phyloP scores from a whole-genome alignment of 2,888 invertebrate genomes.

The Caenorhabditis angaria region DNA sequence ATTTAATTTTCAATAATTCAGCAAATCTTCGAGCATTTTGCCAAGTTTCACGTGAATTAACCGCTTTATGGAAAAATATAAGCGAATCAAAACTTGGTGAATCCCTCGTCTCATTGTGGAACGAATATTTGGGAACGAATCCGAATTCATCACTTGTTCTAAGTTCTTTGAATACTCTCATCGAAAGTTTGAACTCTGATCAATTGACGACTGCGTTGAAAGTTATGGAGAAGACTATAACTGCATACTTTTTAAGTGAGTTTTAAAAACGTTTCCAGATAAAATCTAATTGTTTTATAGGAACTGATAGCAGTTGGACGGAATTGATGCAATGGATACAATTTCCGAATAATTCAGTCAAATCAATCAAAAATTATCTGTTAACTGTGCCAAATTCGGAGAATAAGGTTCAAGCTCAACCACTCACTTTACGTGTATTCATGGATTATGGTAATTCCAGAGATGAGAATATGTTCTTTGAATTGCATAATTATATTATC shows the following conservation, averaged over 20 bases:
- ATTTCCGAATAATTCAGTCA: conserved; percentile 37
- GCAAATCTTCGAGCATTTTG: conserved; percentile 49
- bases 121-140: conserved; percentile 44
- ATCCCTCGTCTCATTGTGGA: conserved; percentile 50
- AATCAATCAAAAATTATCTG: conserved; percentile 43
- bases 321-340: conserved; percentile 51
- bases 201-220: conserved; percentile 55
- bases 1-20: conserved; percentile 25
- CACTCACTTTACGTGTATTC: conserved; percentile 43
- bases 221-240: conserved; percentile 60
- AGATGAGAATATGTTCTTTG: conserved; percentile 38
- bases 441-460: conserved; percentile 35
- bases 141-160: conserved; percentile 50
- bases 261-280: neutral
- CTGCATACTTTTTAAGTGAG: conserved; percentile 63
- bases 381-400: conserved; percentile 51
- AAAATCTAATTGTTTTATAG: conserved; percentile 18
- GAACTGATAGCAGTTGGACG: conserved; percentile 49
- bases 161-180: conserved; percentile 43
- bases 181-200: conserved; percentile 54
- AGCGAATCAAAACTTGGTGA: conserved; percentile 54
- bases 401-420: conserved; percentile 45
- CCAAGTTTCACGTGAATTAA: conserved; percentile 60
- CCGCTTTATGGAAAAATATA: conserved; percentile 60
- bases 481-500: conserved; percentile 52